Evolutionary conservation across 2,797 vertebrate genomes (phyloP).

Genomic region (Helostoma temminkii): DNA sequence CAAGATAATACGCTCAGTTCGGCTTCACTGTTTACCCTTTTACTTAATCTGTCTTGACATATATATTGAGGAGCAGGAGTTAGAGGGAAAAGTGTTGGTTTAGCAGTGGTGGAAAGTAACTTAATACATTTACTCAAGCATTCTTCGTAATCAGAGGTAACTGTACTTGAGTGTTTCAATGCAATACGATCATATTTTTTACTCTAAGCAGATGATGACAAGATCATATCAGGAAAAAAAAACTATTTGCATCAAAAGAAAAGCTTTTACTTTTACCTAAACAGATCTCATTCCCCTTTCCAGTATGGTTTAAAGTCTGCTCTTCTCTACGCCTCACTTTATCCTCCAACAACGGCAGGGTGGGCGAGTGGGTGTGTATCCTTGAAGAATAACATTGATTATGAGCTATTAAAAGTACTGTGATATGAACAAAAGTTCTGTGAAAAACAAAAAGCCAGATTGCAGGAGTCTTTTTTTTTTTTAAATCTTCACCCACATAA

Average conservation of each 20-base stretch:
- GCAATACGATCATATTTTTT: too few species aligned
- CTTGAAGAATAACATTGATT: constrained; percentile 19
- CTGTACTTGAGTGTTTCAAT: neutral
- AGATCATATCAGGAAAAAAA: too few species aligned
- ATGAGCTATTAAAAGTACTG: constrained; percentile 8
- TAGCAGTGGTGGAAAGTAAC: constrained; percentile 16
- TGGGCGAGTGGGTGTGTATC: neutral
- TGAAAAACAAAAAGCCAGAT: neutral
- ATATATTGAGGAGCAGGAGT: constrained; percentile 27
- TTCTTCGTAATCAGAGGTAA: neutral
- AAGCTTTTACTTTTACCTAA: neutral
- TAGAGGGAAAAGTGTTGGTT: neutral
- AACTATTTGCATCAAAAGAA: too few species aligned
- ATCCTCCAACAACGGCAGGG: neutral
- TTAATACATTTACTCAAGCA: constrained; percentile 7
- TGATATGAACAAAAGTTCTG: constrained; percentile 4
- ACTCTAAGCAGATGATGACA: too few species aligned
- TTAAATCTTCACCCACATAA: constrained; percentile 22
- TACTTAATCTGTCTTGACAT: constrained; percentile 43
- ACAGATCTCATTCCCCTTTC: neutral
- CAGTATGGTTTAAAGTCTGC: neutral
- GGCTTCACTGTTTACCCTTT: constrained; percentile 44
- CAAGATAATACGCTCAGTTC: constrained; percentile 38
- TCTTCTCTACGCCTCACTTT: neutral
- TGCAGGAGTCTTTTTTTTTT: constrained; percentile 1